Conservation (phyloP, 2,113 vertebrate genomes). For the Clinocottus analis region DNA sequence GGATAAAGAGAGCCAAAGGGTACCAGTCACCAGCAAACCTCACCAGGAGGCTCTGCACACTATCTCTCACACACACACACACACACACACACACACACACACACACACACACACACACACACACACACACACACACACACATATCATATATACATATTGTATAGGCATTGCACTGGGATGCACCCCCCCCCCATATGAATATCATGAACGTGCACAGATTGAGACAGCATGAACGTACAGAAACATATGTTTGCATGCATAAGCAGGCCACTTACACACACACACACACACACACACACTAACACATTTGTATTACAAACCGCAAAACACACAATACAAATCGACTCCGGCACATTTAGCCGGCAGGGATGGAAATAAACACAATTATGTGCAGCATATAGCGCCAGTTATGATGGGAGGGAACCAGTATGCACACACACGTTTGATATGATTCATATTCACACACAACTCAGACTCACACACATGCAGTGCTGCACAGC, state of each 20-base stretch:
- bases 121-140: background rate
- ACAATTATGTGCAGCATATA: slow-evolving; percentile 26
- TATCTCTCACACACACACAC: background rate
- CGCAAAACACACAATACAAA: slow-evolving; percentile 26
- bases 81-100: background rate
- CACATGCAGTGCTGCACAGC: slow-evolving; percentile 51
- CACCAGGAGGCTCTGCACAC: slow-evolving; percentile 9
- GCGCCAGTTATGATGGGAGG: slow-evolving; percentile 20
- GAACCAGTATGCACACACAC: slow-evolving; percentile 21
- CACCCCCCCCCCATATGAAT: background rate
- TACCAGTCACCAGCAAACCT: slow-evolving; percentile 42
- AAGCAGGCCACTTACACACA: slow-evolving; percentile 18
- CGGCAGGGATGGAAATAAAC: slow-evolving; percentile 21
- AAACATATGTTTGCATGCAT: slow-evolving; percentile 25
- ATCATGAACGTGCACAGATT: slow-evolving; percentile 18
- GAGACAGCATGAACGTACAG: slow-evolving; percentile 10
- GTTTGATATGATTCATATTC: slow-evolving; percentile 40
- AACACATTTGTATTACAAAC: slow-evolving; percentile 10
- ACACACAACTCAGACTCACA: slow-evolving; percentile 22
- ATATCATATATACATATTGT: background rate
- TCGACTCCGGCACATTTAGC: slow-evolving; percentile 6
- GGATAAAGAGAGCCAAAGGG: slow-evolving; percentile 55
- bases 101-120: background rate
- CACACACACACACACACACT: slow-evolving; percentile 9
- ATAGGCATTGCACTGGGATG: slow-evolving; percentile 3